Base-by-base conservation (phyloP, 1,140 invertebrate species). In the Paracyclopina nana region DNA sequence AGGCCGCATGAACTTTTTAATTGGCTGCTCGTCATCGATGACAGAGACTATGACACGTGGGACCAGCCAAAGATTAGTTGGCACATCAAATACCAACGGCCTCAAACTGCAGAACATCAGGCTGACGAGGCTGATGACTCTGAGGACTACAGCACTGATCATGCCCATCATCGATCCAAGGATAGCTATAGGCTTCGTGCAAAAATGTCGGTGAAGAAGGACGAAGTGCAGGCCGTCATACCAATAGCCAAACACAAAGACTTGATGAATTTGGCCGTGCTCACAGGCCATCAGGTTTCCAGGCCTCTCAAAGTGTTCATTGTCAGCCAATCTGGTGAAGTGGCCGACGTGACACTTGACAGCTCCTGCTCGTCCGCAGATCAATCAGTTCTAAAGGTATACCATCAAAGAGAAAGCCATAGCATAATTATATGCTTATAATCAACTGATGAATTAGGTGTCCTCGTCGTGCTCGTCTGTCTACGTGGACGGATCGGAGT, bases 201-300 rank as follows among this genome's bases (percentile, higher is more conserved):
- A 3, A 25, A 29, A 29, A 25, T 48, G 2, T 14, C 25, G 25
- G 28, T 91, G 56, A 82, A 88, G 60, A 91, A 91, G 63, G 87
- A 94, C 62, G 82, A 90, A 60, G 85, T 88, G 30, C 84, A 92
- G 65, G 81, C 84, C 1, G 84, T 94, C 24, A 69, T 94, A 22
- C 85, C 87, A 5, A 90, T 94, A 60, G 83, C 87, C 28, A 92
- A 92, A 77, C 88, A 85, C 61, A 86, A 80, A 77, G 85, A 92
- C 65, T 75, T 97, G 12, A 73, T 97, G 63, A 97, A 97, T 68
- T 90, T 86, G 2, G 91, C 91, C 0, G 81, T 94, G 50, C 68
- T 97, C 56, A 94, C 88, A 0, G 88, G 88, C 1, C 76, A 80
- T 28, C 85, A 90, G 68, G 82, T 94, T 46, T 86, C 84, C 2